Evolutionary conservation across 2,797 vertebrate genomes (phyloP), one percentile per base, ranked within the genome.

Genomic region (Coreius guichenoti): DNA sequence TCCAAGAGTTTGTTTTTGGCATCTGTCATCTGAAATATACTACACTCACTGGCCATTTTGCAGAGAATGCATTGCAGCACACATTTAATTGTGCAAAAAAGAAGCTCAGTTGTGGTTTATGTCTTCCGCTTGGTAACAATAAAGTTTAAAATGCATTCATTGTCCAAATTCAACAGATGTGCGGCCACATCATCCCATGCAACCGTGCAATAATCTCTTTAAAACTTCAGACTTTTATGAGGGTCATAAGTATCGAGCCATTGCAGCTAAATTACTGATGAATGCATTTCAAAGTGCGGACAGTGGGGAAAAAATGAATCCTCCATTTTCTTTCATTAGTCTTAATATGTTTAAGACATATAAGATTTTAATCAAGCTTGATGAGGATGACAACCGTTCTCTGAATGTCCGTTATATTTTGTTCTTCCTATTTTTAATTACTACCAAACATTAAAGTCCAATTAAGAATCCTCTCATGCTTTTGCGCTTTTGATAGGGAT

Each of bases 381-480:
- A 74, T 73, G 83, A 80, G 77, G 56, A 80, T 8, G 84, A 67
- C 45, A 80, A 73, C 43, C 84, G 26, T 80, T 80, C 56, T 72
- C 67, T n/a, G n/a, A 81, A 74, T 36, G 77, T 49, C 74, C 58
- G 51, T 86, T 84, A 81, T 75, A 72, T 82, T 86, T 70, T 72
- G 49, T 39, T 74, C 23, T 80, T 86, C 31, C 87, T 36, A 21
- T 70, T 84, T 86, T 85, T 82, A 87, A 85, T 87, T 85, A 88
- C 73, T 45, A 75, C 68, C 79, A 65, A 76, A 83, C 85, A 85
- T 86, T 70, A 85, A 88, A 86, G 68, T 23, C 79, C 85, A 88
- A 88, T 88, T 85, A 88, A 74, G 63, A 86, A 84, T 39, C 21
- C 14, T 85, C 67, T 82, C 14, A 51, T 82, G 78, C 63, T 69